phyloP scores from a whole-genome alignment of 2,888 invertebrate genomes.

The Cataglyphis cursor region DNA sequence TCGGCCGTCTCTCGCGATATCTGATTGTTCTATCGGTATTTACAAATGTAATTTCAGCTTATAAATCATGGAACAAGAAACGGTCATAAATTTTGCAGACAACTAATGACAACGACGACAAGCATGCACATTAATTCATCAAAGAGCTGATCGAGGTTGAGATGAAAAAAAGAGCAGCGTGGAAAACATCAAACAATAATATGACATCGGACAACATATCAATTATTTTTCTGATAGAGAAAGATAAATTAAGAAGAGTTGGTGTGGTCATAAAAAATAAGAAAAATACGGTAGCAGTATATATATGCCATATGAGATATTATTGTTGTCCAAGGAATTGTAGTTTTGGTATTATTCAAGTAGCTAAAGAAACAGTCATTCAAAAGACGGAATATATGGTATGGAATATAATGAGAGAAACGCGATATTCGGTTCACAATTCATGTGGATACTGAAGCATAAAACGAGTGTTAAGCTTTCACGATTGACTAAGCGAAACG shows the following conservation, averaged over 20 bases:
- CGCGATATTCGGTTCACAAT: slow-evolving; percentile 10
- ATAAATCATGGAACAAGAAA: slow-evolving; percentile 78
- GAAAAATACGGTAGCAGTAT: background rate
- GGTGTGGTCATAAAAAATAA: background rate
- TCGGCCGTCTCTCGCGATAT: slow-evolving; percentile 72
- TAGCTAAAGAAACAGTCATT: background rate
- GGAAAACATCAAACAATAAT: background rate
- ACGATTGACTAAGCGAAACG: background rate
- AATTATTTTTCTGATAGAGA: background rate
- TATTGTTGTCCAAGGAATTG: background rate
- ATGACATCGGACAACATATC: background rate
- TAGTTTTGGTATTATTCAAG: slow-evolving; percentile 8
- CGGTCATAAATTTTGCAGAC: slow-evolving; percentile 70
- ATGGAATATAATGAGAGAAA: slow-evolving; percentile 11
- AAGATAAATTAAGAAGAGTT: background rate
- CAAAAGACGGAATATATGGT: background rate
- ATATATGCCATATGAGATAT: background rate
- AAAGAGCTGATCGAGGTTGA: background rate
- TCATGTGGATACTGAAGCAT: background rate
- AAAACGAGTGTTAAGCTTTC: slow-evolving; percentile 15
- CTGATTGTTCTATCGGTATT: slow-evolving; percentile 80
- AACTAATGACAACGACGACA: slow-evolving; percentile 1
- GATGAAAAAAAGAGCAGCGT: background rate
- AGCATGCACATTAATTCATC: slow-evolving; percentile 5
- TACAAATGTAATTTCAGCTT: slow-evolving; percentile 78